phyloP scores from a whole-genome alignment of 2,888 invertebrate genomes.

The Diaperis boleti region DNA sequence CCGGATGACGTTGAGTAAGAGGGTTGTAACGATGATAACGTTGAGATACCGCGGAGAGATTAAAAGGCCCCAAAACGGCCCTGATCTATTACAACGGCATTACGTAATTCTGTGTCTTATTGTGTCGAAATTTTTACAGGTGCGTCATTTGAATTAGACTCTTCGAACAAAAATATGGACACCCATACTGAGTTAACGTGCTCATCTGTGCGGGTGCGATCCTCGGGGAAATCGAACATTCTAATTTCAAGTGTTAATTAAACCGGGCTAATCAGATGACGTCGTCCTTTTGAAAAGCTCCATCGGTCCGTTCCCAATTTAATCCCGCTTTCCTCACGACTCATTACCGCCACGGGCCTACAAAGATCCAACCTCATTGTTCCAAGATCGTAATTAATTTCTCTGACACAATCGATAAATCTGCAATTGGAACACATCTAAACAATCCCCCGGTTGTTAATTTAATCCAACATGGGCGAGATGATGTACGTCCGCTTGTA shows the following conservation, averaged over 20 bases:
- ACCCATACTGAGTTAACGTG: neutral
- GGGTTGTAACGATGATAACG: too few species aligned
- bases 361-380: conserved; percentile 14
- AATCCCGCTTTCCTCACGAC: conserved; percentile 2
- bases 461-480: conserved; percentile 54
- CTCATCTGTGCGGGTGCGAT: neutral
- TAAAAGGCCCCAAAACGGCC: too few species aligned
- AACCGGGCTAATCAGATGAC: conserved; percentile 1
- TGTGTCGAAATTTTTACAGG: conserved; percentile 9
- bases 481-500: conserved; percentile 55
- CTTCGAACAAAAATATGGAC: too few species aligned
- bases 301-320: conserved; percentile 1
- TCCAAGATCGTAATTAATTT: conserved; percentile 10
- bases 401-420: conserved; percentile 13
- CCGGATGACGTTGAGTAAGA: too few species aligned
- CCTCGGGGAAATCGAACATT: neutral
- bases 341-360: neutral
- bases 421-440: conserved; percentile 11
- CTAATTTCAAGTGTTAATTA: too few species aligned
- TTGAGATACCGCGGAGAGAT: too few species aligned
- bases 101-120: too few species aligned
- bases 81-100: too few species aligned
- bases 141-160: too few species aligned
- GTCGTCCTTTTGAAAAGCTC: neutral
- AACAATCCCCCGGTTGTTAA: conserved; percentile 44